Conservation (phyloP, 2,797 vertebrate species). For the Hemitrygon akajei region DNA sequence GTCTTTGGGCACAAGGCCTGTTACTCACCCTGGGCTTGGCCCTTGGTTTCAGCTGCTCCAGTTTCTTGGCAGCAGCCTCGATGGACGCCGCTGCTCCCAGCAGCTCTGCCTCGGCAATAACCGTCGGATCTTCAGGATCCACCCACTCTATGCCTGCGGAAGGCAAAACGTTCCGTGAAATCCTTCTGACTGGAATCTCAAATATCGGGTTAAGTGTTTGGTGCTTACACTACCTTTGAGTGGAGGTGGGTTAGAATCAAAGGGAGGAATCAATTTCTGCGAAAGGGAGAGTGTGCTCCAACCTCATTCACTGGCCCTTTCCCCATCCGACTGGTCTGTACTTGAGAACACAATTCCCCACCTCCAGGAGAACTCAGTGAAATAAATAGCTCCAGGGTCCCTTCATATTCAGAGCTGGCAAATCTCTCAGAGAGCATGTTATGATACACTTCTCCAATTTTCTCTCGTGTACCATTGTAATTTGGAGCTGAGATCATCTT, state of each 20-base stretch:
- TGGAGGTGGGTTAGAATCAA: not conserved
- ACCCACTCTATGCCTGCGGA: slow-evolving; percentile 83
- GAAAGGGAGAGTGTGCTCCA: not conserved
- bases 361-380: not conserved
- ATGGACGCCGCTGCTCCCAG: slow-evolving; percentile 94
- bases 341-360: not conserved
- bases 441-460: too few species aligned
- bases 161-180: not conserved
- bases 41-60: slow-evolving; percentile 93
- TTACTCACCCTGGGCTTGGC: slow-evolving; percentile 90
- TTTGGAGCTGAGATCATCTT: too few species aligned
- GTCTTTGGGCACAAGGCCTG: slow-evolving; percentile 16
- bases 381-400: not conserved
- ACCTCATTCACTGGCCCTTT: not conserved
- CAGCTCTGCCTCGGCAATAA: slow-evolving; percentile 90
- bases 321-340: too few species aligned
- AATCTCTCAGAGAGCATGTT: too few species aligned
- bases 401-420: too few species aligned
- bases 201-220: too few species aligned
- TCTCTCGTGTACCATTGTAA: too few species aligned
- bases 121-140: slow-evolving; percentile 91
- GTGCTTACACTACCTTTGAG: not conserved
- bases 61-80: slow-evolving; percentile 97
- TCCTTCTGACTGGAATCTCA: not conserved
- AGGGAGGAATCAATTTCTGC: too few species aligned